Evolutionary conservation across 2,113 vertebrate species (phyloP), one percentile per base, ranked within the genome.

Genomic region (Scomber japonicus): DNA sequence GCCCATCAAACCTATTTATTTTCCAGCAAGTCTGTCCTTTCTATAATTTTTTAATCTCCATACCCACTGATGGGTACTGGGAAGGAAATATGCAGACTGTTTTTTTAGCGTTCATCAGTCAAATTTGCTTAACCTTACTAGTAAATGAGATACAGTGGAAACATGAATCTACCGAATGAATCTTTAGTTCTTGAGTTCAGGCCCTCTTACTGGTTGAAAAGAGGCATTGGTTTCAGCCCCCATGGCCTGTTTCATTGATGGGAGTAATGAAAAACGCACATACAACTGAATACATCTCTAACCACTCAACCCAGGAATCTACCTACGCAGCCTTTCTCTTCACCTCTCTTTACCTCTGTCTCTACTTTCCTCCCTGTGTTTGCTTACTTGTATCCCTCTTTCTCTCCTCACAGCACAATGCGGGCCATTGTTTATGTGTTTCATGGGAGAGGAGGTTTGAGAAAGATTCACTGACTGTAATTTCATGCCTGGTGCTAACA

Each of bases 381-480:
- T 55, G 63, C 46, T 19, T 62, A 44, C 48, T 24, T 71, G 50
- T 63, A 62, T 81, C 55, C 57, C 21, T 54, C 46, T 17, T 60
- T 78, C 74, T 27, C 27, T 81, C 50, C 11, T 49, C 48, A 11
- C 62, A 54, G 54, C 11, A 92, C 89, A 90, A 69, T 85, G 76
- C 5, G 2, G 45, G 55, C 27, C 85, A 72, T 90, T 92, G 89
- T 92, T 86, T 83, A 78, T 81, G 19, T 21, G 76, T 83, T 92
- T 91, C 85, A 88, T 88, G 83, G 89, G 90, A 92, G 88, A 90
- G 64, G 48, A 85, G 59, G 70, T 82, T 73, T 82, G 69, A 80
- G 83, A 83, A 65, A 55, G 63, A 87, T 83, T 60, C 61, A 11
- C 77, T 72, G 80, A 74, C 87, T 88, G 79, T 89, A 83, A 91